These are phyloP conservation scores for Punctoribates punctum DNA, from an alignment of 2,888 invertebrate genomes.

Conservation along the genomic window DNA sequence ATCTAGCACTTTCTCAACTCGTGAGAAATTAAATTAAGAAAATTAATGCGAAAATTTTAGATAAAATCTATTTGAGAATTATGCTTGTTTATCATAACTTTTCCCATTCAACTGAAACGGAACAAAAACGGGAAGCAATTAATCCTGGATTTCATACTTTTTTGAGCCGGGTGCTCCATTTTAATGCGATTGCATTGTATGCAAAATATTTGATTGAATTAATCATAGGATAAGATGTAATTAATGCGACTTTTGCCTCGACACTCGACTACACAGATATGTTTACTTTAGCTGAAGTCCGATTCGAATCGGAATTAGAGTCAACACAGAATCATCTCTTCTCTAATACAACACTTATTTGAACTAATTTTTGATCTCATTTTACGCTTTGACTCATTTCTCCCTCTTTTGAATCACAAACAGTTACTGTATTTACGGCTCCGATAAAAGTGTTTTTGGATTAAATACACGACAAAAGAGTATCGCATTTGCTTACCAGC, in stretches of 20 bases:
- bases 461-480: conserved; percentile 6
- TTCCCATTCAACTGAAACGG: neutral
- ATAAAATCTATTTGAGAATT: no score
- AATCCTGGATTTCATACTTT: no score
- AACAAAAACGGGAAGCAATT: no score
- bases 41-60: no score
- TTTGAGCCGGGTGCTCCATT: no score
- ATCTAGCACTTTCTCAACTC: no score
- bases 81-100: neutral
- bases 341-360: neutral
- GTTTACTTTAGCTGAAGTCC: neutral
- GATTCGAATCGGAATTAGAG: neutral
- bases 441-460: neutral
- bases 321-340: neutral
- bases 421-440: neutral
- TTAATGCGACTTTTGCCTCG: no score
- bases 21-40: no score
- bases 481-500: neutral
- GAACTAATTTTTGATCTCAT: neutral
- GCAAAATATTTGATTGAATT: no score
- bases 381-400: no score
- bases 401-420: neutral
- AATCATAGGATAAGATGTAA: no score
- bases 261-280: neutral
- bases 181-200: no score